Evolutionary conservation across 2,113 vertebrate species (phyloP), one percentile per base, ranked within the genome.

Genomic region (Montifringilla adamsi): DNA sequence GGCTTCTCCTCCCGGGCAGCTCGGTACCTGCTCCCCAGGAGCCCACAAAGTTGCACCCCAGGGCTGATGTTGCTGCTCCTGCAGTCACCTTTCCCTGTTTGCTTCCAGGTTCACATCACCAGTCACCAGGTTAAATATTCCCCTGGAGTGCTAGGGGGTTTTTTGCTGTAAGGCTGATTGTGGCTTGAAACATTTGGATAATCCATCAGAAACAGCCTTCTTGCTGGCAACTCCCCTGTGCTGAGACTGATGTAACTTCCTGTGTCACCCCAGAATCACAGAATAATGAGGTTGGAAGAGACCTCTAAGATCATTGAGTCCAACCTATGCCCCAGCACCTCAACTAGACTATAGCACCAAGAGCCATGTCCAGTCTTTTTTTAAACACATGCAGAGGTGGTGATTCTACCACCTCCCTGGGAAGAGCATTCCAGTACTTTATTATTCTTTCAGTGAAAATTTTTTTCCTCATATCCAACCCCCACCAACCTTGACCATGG

Each of bases 1-100:
- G 9, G 44, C 30, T 15, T 11, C 47, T 87, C 13, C 86, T 67
- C 11, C 2, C 2, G 20, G 44, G 10, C 63, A 35, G 21, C 30
- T 37, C 8, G 12, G 8, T 30, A 5, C 44, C n/a, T 58, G 70
- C 44, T 83, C 39, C 30, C 62, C 18, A 0, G 27, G 30, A 13
- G 7, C 37, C 31, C 59, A 24, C 2, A 1, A 2, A 20, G 20
- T 9, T 11, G 6, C n/a, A 30, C 10, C 66, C 44, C n/a, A 8
- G 5, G 3, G 28, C 2, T 9, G 19, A 4, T 3, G 18, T 33
- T 47, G 24, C 53, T 9, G 3, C 58, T 59, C 41, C 33, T 23
- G 47, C 49, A 52, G 23, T n/a, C 47, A 3, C 19, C 0, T 58
- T 70, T 63, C 64, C 21, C 39, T 49, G 5, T 33, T 67, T 21